phyloP scores from a whole-genome alignment of 2,113 vertebrate species.

The Reinhardtius hippoglossoides region DNA sequence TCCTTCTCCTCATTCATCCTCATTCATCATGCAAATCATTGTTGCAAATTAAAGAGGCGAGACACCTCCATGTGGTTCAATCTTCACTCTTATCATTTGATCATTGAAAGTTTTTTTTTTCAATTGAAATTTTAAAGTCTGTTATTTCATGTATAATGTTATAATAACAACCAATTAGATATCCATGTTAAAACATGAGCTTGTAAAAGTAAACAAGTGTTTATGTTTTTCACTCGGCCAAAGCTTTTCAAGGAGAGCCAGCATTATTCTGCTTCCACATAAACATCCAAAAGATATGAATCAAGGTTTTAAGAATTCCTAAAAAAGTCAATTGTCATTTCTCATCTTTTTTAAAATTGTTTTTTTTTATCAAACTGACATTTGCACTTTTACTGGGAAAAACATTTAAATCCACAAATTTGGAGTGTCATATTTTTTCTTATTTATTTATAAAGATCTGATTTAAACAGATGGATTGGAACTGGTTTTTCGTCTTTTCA shows the following conservation, averaged over 20 bases:
- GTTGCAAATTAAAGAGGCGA: slow-evolving; percentile 9
- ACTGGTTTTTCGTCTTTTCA: neutral
- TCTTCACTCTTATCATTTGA: neutral
- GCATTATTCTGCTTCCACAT: neutral
- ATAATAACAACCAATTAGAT: neutral
- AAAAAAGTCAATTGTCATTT: no score
- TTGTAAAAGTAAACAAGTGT: neutral
- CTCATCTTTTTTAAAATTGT: no score
- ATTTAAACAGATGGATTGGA: neutral
- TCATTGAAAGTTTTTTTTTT: neutral
- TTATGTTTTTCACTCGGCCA: neutral
- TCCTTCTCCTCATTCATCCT: neutral
- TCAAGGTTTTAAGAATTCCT: no score
- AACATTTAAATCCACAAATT: no score
- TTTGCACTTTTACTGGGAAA: no score
- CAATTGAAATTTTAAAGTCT: no score
- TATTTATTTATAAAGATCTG: no score
- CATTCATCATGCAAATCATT: slow-evolving; percentile 28
- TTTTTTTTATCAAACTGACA: no score
- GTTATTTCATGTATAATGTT: no score
- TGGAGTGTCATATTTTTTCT: no score
- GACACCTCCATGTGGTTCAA: neutral
- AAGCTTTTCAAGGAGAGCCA: neutral
- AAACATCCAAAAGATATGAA: no score
- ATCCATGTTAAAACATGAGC: neutral